These are phyloP conservation scores for Rhombomys opimus DNA, from an alignment of 2,113 vertebrate genomes.

Conservation along the genomic window DNA sequence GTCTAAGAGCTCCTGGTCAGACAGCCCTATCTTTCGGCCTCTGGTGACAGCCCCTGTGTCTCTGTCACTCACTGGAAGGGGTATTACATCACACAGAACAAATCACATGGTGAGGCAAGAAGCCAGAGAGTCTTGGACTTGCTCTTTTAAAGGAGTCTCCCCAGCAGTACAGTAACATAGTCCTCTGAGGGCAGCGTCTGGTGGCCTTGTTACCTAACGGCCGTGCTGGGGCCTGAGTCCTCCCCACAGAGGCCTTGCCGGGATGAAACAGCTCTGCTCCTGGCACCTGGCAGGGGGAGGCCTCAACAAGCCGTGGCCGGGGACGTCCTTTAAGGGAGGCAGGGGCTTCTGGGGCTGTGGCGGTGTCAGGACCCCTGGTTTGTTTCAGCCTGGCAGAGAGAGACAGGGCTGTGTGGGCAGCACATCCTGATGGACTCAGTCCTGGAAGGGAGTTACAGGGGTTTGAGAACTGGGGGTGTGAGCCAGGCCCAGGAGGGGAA, in stretches of 20 bases:
- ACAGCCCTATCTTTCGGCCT: neutral
- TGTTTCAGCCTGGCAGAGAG: neutral
- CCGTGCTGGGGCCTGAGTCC: neutral
- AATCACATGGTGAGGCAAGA: neutral
- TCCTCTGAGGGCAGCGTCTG: neutral
- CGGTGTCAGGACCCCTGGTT: neutral
- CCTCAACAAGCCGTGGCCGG: neutral
- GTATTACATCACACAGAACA: neutral
- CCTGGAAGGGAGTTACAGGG: neutral
- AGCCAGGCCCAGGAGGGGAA: neutral
- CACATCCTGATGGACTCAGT: neutral
- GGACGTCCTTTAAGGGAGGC: too few relatives aligned
- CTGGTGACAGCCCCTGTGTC: neutral
- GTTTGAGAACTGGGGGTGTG: neutral
- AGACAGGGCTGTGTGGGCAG: neutral
- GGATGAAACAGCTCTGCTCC: neutral
- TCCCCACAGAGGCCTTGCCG: neutral
- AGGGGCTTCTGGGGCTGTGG: too few relatives aligned
- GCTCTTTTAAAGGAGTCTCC: neutral
- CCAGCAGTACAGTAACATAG: neutral
- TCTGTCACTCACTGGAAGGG: neutral
- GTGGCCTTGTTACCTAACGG: neutral
- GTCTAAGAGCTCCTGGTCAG: neutral
- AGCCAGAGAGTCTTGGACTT: neutral
- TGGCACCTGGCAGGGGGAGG: too few relatives aligned